Conservation (phyloP, 2,113 vertebrate species). For the Girardinichthys multiradiatus region DNA sequence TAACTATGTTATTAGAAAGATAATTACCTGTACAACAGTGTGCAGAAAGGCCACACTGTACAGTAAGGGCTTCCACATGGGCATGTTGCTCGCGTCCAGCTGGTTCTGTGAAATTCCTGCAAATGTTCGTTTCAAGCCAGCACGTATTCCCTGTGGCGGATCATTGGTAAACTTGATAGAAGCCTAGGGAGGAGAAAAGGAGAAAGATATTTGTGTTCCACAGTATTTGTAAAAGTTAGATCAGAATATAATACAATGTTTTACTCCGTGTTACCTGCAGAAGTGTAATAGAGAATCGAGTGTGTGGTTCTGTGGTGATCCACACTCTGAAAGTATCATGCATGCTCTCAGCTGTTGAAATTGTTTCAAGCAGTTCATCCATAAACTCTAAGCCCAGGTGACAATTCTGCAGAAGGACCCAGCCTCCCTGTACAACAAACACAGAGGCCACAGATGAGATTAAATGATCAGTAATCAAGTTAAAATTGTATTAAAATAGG, state of each 20-base stretch:
- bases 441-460: not conserved
- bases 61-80: slow-evolving; percentile 86
- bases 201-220: not conserved
- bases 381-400: slow-evolving; percentile 89
- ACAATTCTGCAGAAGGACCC: slow-evolving; percentile 91
- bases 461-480: not conserved
- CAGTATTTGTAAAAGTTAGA: not conserved
- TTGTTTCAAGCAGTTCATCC: slow-evolving; percentile 85
- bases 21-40: slow-evolving; percentile 81
- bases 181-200: slow-evolving; percentile 29
- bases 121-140: slow-evolving; percentile 87
- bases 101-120: slow-evolving; percentile 86
- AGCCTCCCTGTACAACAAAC: slow-evolving; percentile 82
- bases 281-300: slow-evolving; percentile 66
- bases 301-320: slow-evolving; percentile 88
- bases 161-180: slow-evolving; percentile 89
- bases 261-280: slow-evolving; percentile 45
- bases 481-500: too few relatives aligned
- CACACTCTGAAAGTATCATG: slow-evolving; percentile 85
- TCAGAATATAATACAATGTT: not conserved
- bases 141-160: slow-evolving; percentile 88
- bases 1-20: not conserved
- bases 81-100: slow-evolving; percentile 81
- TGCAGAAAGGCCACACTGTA: slow-evolving; percentile 89
- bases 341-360: slow-evolving; percentile 75